Base-by-base conservation (phyloP, 1,140 invertebrate genomes). In the Nephila pilipes region DNA sequence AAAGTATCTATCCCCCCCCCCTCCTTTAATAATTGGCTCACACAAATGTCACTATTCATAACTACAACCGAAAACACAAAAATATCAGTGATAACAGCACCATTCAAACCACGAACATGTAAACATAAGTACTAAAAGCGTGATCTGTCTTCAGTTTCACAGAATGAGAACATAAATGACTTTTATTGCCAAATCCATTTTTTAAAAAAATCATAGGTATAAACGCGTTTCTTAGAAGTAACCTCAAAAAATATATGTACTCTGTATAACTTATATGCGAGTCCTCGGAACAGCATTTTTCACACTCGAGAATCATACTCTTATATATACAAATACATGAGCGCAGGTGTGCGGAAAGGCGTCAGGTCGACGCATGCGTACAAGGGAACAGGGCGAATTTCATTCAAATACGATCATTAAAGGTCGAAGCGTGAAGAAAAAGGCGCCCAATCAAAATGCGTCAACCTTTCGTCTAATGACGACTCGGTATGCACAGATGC, bases 401-500 rank as follows among this genome's bases (percentile, higher is more conserved):
- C 90, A 92, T 85, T 92, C 90, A 85, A 81, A 92, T 85, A 20
- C 55, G 90, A 92, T 92, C 90, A 92, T 92, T 92, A 92, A 91
- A 22, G 90, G 55, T 22, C 57, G 60, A 92, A 92, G 90, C 80
- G 90, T 83, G 90, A 85, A 85, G 90, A 32, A 85, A 57, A 57
- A 46, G 80, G 58, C 80, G 65, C 20, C 87, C 87, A 89, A 90
- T 89, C 80, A 69, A 90, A 88, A n/a, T 83, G 60, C 81, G 85
- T 38, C 83, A 93, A 85, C 60, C 83, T 18, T 25, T 63, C 63
- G 38, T 36, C 85, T 93, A 93, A 93, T 93, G 88, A 85, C 88
- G 81, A 20, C 14, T 16, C 80, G 90, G 81, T 92, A 92, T 92
- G 90, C 90, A 92, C 36, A 85, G 65, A 57, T 54, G 79, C 75